Evolutionary conservation across 2,888 invertebrate genomes (phyloP).

Genomic region (Sinelater perroti): DNA sequence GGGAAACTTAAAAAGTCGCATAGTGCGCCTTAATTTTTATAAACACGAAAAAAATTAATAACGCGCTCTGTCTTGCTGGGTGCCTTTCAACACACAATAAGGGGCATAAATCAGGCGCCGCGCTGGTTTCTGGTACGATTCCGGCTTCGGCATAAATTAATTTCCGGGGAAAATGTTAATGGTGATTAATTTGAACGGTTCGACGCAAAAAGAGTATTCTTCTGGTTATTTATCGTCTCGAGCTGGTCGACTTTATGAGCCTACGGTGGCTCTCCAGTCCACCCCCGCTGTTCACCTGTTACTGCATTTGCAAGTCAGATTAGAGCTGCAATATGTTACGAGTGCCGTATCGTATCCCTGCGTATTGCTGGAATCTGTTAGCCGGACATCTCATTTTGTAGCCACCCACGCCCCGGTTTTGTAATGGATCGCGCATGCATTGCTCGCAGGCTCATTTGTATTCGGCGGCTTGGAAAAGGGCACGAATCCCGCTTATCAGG

Average conservation of each 20-base stretch:
- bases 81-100: slow-evolving; percentile 31
- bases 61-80: slow-evolving; percentile 14
- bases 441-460: slow-evolving; percentile 29
- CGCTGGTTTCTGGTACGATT: not conserved
- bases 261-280: slow-evolving; percentile 41
- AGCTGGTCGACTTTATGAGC: slow-evolving; percentile 34
- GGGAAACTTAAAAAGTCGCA: no score
- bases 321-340: slow-evolving; percentile 36
- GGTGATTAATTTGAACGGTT: slow-evolving; percentile 1
- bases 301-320: slow-evolving; percentile 40
- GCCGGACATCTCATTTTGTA: slow-evolving; percentile 37
- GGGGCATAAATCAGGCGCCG: slow-evolving; percentile 14
- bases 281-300: slow-evolving; percentile 41
- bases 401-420: slow-evolving; percentile 28
- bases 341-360: slow-evolving; percentile 33
- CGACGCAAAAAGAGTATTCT: not conserved
- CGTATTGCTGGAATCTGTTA: slow-evolving; percentile 37
- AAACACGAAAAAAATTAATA: not conserved
- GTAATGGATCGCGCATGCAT: slow-evolving; percentile 15
- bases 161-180: not conserved
- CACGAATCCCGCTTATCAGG: no score
- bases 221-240: slow-evolving; percentile 26
- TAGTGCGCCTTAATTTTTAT: no score
- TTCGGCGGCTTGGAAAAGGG: no score
- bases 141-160: not conserved